Base-by-base conservation (phyloP, 2,797 vertebrate species). In the Paguma larvata region DNA sequence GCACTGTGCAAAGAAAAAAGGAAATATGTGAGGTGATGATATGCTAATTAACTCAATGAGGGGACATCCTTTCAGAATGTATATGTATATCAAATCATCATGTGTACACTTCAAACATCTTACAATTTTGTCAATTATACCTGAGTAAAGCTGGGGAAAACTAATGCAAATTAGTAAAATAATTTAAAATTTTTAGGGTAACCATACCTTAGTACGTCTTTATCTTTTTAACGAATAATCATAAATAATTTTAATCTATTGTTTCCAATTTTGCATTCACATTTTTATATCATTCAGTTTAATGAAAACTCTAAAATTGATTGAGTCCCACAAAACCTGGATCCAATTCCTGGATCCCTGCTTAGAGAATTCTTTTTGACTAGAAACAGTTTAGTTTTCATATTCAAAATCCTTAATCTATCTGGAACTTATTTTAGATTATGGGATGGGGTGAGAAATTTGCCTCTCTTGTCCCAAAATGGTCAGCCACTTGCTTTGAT, bases 381-480 rank as follows among this genome's bases (percentile, higher is more conserved):
- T 59, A 38, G 38, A 91, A 85, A 72, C 19, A 53, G 92, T 62
- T 79, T 25, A 87, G 80, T 85, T 90, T 91, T 53, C 25, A 30
- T 89, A 92, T 78, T 92, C 46, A 73, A 90, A 89, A 91, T 30
- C 10, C 77, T 80, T 67, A 73, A 90, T 92, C 62, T 59, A 9
- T 67, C 34, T 93, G 18, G 23, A 85, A 95, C 85, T 85, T 94
- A 92, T 44, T 83, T 92, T 80, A 14, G 23, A 59, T 84, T 59
- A 77, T 44, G 23, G 11, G 59, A 83, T 51, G 25, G 6, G 16
- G 0, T 75, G n/a, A 18, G 23, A 48, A 88, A 56, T 93, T 89
- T 63, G 3, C 18, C 51, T 62, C 41, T 27, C 32, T 3, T 59
- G 21, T 8, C 56, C 19, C 10, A 59, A 95, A 73, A 73, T n/a